Evolutionary conservation across 1,140 invertebrate genomes (phyloP).

Genomic region (Conus ventricosus): DNA sequence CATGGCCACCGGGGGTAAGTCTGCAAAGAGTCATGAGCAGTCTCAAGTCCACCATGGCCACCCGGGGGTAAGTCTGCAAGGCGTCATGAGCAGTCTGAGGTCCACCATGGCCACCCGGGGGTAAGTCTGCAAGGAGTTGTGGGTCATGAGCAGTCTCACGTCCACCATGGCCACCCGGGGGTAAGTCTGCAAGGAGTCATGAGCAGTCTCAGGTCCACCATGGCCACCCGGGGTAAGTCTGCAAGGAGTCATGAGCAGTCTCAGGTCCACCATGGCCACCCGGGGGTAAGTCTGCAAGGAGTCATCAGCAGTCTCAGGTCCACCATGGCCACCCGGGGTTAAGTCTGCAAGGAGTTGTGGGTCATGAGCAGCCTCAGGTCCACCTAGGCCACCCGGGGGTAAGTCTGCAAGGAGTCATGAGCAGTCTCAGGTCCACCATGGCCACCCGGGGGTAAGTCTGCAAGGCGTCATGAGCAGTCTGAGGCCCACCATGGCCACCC

Average conservation of each 20-base stretch:
- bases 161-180: too few relatives aligned
- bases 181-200: too few relatives aligned
- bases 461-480: too few relatives aligned
- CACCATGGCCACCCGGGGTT: constrained; percentile 55
- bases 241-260: too few relatives aligned
- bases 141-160: too few relatives aligned
- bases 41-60: constrained; percentile 53
- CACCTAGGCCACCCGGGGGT: constrained; percentile 55
- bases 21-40: constrained; percentile 78
- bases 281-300: constrained; percentile 78
- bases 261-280: too few relatives aligned
- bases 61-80: constrained; percentile 76
- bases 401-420: too few relatives aligned
- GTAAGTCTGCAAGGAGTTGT: too few relatives aligned
- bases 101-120: constrained; percentile 54
- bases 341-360: constrained; percentile 80
- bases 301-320: constrained; percentile 62
- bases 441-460: too few relatives aligned
- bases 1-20: constrained; percentile 62
- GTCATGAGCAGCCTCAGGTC: constrained; percentile 62
- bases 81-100: constrained; percentile 69
- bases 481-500: constrained; percentile 54
- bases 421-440: too few relatives aligned
- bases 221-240: constrained; percentile 50
- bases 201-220: constrained; percentile 49